Conservation (phyloP, 2,888 invertebrate genomes). For the Lithophane leautieri region DNA sequence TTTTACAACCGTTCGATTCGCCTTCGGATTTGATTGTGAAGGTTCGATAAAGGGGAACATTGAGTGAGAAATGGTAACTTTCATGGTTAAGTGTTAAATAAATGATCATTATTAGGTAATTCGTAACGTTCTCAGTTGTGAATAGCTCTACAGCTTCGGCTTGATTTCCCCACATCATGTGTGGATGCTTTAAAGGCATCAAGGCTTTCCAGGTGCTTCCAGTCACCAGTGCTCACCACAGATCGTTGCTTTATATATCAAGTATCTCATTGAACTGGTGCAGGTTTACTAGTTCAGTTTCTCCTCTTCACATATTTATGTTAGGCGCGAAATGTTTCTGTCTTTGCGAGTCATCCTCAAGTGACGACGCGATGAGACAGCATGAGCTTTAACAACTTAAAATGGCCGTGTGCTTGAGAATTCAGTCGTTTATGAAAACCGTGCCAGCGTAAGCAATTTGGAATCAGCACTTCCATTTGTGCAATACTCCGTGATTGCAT, state of each 20-base stretch:
- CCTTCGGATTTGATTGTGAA: not conserved
- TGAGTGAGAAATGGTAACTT: no score
- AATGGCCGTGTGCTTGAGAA: conserved; percentile 13
- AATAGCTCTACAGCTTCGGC: not conserved
- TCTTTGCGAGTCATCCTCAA: not conserved
- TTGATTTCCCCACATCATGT: not conserved
- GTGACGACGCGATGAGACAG: not conserved
- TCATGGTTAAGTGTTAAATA: not conserved
- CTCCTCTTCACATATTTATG: not conserved
- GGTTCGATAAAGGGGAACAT: not conserved
- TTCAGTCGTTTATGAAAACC: not conserved
- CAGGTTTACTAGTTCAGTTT: not conserved
- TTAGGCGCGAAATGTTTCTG: not conserved
- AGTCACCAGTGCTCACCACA: no score
- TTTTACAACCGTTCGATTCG: not conserved
- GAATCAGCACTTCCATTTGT: conserved; percentile 30
- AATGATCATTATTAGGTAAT: not conserved
- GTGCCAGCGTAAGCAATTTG: not conserved
- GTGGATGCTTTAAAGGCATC: not conserved
- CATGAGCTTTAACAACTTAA: not conserved
- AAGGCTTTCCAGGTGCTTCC: not conserved
- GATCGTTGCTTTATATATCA: not conserved
- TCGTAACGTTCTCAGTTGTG: not conserved
- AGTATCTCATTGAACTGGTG: not conserved
- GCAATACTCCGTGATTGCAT: conserved; percentile 50